Evolutionary conservation across 2,113 vertebrate genomes (phyloP).

Genomic region (Brachypteracias leptosomus): DNA sequence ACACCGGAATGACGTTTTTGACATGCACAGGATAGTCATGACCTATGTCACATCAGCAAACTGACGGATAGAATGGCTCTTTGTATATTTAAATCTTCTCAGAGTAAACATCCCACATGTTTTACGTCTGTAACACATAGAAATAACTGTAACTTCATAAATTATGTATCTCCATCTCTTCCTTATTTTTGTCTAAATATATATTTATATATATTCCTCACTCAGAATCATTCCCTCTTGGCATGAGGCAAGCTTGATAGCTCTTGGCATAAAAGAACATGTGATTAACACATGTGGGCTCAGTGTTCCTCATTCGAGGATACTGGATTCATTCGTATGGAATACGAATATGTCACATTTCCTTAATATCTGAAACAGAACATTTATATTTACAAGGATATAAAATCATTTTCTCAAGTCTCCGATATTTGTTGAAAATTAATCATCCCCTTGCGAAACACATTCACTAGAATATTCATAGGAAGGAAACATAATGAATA

Average conservation of each 20-base stretch:
- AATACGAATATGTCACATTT: slow-evolving; percentile 48
- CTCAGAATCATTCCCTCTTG: background rate
- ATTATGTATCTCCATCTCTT: background rate
- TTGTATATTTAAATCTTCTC: background rate
- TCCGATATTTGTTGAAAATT: slow-evolving; percentile 66
- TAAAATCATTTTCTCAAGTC: slow-evolving; percentile 62
- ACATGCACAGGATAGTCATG: too few species aligned
- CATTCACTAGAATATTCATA: slow-evolving; percentile 65
- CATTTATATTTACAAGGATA: slow-evolving; percentile 69
- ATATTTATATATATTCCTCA: background rate
- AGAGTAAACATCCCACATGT: background rate
- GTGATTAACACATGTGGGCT: slow-evolving; percentile 42
- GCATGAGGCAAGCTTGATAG: background rate
- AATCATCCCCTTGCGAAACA: slow-evolving; percentile 59
- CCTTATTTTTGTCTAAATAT: background rate
- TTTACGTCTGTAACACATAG: background rate
- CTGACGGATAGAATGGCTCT: accelerated
- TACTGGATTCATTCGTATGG: slow-evolving; percentile 16
- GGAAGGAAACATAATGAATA: slow-evolving; percentile 63
- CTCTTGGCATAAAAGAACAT: slow-evolving; percentile 16
- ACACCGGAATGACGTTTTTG: background rate
- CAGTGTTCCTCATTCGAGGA: slow-evolving; percentile 4
- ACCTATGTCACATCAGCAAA: background rate
- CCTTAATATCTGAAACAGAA: slow-evolving; percentile 47
- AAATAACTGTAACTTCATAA: background rate